phyloP scores from a whole-genome alignment of 2,113 vertebrate species.

The Otus sunia region DNA sequence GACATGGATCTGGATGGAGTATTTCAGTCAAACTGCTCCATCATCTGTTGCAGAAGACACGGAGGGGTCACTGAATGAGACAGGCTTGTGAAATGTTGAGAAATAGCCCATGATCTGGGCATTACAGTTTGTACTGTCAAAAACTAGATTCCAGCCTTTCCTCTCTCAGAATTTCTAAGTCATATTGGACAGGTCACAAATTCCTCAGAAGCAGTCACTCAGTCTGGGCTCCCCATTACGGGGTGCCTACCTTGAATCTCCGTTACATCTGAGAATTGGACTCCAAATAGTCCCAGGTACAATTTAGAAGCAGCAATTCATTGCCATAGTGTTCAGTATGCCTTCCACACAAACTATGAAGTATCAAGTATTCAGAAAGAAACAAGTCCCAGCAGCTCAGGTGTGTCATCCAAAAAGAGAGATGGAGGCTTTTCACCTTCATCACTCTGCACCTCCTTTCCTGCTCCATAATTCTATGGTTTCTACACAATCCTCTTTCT shows the following conservation, averaged over 20 bases:
- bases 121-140: neutral
- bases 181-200: neutral
- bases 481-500: neutral
- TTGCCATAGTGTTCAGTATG: no score
- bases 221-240: neutral
- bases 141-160: neutral
- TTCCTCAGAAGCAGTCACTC: neutral
- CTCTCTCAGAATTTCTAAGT: neutral
- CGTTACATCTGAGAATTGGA: neutral
- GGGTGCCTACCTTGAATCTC: neutral
- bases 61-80: neutral
- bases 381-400: neutral
- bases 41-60: neutral
- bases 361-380: neutral
- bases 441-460: neutral
- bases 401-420: neutral
- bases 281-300: neutral
- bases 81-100: neutral
- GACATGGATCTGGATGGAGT: neutral
- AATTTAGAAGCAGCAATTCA: neutral
- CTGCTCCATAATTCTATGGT: neutral
- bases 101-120: neutral
- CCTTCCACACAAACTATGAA: no score
- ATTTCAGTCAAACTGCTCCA: neutral
- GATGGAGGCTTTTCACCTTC: neutral